Conservation (phyloP, 2,113 vertebrate genomes). For the Naja naja region DNA sequence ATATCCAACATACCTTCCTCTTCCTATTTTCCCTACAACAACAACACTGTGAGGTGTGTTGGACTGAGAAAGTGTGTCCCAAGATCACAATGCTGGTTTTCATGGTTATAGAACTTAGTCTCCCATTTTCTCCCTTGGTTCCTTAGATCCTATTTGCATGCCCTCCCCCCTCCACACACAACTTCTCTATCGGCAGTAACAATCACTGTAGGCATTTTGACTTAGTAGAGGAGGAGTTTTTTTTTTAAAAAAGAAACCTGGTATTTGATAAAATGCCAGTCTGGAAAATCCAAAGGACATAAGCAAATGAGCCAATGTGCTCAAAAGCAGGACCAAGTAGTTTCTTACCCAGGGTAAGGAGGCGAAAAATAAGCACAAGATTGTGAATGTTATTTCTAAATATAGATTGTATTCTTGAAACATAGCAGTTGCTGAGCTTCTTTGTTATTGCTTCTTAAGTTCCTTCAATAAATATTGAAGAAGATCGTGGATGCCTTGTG, state of each 20-base stretch:
- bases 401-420: neutral
- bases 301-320: neutral
- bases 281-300: neutral
- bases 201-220: neutral
- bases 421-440: neutral
- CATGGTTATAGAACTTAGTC: neutral
- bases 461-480: neutral
- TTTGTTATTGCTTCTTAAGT: neutral
- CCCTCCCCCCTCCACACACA: neutral
- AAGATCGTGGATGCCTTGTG: neutral
- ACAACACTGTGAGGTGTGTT: too few species aligned
- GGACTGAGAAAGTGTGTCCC: too few species aligned
- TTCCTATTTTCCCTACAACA: too few species aligned
- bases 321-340: neutral
- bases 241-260: neutral
- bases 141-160: neutral
- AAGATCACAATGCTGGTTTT: too few species aligned
- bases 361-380: neutral
- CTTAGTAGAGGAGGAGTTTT: neutral
- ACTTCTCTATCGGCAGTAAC: neutral
- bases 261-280: neutral
- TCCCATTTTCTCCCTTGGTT: neutral
- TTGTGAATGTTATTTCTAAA: neutral
- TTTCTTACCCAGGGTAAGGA: neutral
- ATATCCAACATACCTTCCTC: too few species aligned